Conservation (phyloP, 2,113 vertebrate species). For the Phasianus colchicus region DNA sequence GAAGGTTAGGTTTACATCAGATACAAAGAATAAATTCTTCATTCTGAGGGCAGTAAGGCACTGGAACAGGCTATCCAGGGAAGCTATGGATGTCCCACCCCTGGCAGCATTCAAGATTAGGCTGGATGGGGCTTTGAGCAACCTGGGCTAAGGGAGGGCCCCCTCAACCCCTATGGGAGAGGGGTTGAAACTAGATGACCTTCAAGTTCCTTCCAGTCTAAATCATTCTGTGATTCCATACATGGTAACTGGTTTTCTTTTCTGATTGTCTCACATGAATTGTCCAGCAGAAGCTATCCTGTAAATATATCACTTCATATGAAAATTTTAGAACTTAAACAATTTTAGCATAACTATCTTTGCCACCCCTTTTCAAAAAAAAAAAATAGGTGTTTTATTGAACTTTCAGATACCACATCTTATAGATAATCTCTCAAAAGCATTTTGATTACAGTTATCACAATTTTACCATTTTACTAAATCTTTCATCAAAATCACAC, state of each 20-base stretch:
- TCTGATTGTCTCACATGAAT: not conserved
- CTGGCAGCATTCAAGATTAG: not conserved
- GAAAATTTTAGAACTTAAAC: not conserved
- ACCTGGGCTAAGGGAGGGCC: not conserved
- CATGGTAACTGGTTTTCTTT: not conserved
- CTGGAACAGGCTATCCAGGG: not conserved
- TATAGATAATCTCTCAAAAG: not conserved
- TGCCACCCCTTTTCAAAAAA: not conserved
- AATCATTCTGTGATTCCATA: not conserved
- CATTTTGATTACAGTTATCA: not conserved
- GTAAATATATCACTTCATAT: not conserved
- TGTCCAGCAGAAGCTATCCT: not conserved
- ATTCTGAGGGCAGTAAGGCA: not conserved
- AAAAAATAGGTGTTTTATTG: rapidly evolving
- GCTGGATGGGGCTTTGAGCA: not conserved
- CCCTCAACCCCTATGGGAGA: not conserved
- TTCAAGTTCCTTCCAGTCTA: not conserved
- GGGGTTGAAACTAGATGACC: not conserved
- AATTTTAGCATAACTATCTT: not conserved
- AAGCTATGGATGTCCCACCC: not conserved
- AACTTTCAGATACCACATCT: not conserved
- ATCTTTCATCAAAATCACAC: not conserved
- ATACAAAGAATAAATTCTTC: not conserved
- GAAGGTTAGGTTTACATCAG: not conserved
- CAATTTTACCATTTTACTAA: not conserved